A percentile compares a stretch with the other conserved stretches of the same genome.
phyloP scores from a whole-genome alignment of 1,140 invertebrate genomes.

The Probaryconus sp. region DNA sequence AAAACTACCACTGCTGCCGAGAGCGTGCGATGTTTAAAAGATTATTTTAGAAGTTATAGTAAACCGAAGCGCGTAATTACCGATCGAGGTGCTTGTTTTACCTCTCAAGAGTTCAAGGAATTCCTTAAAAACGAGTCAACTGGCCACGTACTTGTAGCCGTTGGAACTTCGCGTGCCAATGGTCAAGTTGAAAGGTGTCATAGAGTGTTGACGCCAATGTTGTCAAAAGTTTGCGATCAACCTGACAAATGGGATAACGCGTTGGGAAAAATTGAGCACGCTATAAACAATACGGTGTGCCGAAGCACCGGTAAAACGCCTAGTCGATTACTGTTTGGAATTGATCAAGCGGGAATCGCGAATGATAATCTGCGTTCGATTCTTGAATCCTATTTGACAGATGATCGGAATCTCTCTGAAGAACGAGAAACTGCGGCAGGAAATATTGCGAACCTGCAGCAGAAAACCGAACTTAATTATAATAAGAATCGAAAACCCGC shows the following conservation, averaged over 20 bases:
- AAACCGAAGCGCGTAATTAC: conserved; percentile 27
- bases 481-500: conserved; percentile 37
- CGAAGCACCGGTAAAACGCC: conserved; percentile 13
- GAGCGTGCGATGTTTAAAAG: conserved; percentile 17
- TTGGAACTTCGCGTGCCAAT: conserved; percentile 60
- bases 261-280: conserved; percentile 22
- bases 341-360: conserved; percentile 21
- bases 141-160: conserved; percentile 41
- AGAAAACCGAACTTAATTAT: conserved; percentile 3
- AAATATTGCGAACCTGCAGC: neutral
- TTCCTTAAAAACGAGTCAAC: conserved; percentile 24
- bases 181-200: conserved; percentile 60
- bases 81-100: conserved; percentile 33
- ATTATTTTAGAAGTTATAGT: conserved; percentile 48
- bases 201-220: conserved; percentile 55
- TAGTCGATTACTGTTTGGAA: conserved; percentile 25
- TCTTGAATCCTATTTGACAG: neutral
- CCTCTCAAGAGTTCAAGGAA: conserved; percentile 5
- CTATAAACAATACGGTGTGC: conserved; percentile 35
- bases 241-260: conserved; percentile 38
- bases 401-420: neutral
- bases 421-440: neutral
- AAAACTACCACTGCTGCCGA: conserved; percentile 29
- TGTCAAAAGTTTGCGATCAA: conserved; percentile 41
- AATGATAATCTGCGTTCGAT: conserved; percentile 9